These are phyloP conservation scores for Drosophila pruinosa DNA, from an alignment of 1,140 invertebrate genomes.

Conservation along the genomic window DNA sequence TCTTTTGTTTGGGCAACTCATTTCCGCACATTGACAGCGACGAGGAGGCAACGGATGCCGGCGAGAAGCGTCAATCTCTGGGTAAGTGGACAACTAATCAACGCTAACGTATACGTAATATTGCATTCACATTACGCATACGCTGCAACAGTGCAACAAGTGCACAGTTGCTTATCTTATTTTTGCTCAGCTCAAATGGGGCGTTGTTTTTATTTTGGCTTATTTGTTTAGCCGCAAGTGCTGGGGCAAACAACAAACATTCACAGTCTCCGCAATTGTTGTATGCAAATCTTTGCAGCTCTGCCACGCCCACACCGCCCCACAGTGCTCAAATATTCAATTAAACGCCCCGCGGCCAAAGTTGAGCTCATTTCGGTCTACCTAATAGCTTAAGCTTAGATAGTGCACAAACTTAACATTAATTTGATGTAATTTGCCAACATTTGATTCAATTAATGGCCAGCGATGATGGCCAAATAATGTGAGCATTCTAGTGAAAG, in stretches of 20 bases:
- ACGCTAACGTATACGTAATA: constrained; percentile 61
- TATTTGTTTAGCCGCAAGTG: constrained; percentile 51
- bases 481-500: constrained; percentile 66
- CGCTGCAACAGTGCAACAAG: constrained; percentile 26
- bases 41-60: constrained; percentile 85
- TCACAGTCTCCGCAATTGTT: constrained; percentile 20
- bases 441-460: constrained; percentile 69
- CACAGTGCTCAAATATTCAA: constrained; percentile 61
- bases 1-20: constrained; percentile 87
- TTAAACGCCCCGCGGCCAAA: constrained; percentile 75
- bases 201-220: constrained; percentile 56
- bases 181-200: constrained; percentile 32
- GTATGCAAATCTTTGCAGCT: constrained; percentile 53
- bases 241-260: neutral
- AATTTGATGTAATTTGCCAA: constrained; percentile 72
- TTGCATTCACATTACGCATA: constrained; percentile 61
- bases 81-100: constrained; percentile 51
- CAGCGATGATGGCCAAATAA: constrained; percentile 26
- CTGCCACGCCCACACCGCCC: neutral
- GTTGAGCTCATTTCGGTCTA: constrained; percentile 41
- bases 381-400: constrained; percentile 42
- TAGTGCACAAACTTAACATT: constrained; percentile 55
- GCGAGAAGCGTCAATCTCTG: constrained; percentile 75
- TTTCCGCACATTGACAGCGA: constrained; percentile 89
- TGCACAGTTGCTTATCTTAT: constrained; percentile 25